phyloP scores from a whole-genome alignment of 2,888 invertebrate genomes.

The Drosophila atroscutellata region DNA sequence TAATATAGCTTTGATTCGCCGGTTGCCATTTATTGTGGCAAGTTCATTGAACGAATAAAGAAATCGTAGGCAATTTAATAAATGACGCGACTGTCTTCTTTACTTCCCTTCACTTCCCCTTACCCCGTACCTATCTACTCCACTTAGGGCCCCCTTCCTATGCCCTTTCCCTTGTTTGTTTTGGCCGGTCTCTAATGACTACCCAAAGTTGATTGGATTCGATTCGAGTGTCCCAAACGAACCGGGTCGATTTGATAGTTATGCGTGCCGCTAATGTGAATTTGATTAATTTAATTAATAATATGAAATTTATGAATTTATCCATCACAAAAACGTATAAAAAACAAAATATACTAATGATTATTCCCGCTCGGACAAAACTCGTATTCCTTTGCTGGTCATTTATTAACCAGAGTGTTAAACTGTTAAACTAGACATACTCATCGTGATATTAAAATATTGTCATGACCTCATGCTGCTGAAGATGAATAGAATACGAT shows the following conservation, averaged over 20 bases:
- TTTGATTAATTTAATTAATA: conserved; percentile 80
- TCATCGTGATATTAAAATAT: conserved; percentile 9
- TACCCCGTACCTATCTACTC: background rate
- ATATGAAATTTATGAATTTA: conserved; percentile 46
- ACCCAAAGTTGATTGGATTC: conserved; percentile 39
- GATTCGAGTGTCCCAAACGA: conserved; percentile 40
- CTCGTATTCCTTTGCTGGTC: conserved; percentile 4
- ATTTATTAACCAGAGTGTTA: conserved; percentile 47
- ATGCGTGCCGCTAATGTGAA: conserved; percentile 69
- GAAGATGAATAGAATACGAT: conserved; percentile 13
- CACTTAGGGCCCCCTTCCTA: background rate
- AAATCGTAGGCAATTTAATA: conserved; percentile 32
- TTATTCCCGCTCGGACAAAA: background rate
- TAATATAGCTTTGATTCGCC: conserved; percentile 47
- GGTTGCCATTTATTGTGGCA: conserved; percentile 34
- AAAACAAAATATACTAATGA: conserved; percentile 44
- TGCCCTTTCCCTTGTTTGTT: conserved; percentile 19
- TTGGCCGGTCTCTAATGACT: conserved; percentile 44
- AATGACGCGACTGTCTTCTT: conserved; percentile 2
- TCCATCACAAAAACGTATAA: conserved; percentile 23
- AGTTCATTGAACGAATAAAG: conserved; percentile 68
- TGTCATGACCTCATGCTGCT: conserved; percentile 39
- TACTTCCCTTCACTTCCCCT: background rate
- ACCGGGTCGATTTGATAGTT: background rate
- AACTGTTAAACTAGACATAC: conserved; percentile 52